Evolutionary conservation across 1,140 invertebrate genomes (phyloP).

Genomic region (Bicyclus anynana): DNA sequence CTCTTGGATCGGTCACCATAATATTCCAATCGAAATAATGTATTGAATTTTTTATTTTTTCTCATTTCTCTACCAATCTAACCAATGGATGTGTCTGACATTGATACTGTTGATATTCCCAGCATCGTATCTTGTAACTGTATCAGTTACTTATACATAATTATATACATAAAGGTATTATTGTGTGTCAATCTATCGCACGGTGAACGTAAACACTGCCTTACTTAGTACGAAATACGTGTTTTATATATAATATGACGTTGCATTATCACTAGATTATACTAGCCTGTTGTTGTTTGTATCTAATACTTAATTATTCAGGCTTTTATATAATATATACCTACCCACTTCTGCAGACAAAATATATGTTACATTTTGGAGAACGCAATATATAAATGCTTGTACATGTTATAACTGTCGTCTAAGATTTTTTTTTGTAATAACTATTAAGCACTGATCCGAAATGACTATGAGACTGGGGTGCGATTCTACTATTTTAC

Average conservation of each 20-base stretch:
- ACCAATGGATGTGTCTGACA: no score
- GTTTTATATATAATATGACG: constrained; percentile 14
- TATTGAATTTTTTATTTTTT: no score
- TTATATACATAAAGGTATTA: neutral
- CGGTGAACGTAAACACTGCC: constrained; percentile 42
- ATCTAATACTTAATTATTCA: constrained; percentile 11
- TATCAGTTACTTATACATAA: neutral
- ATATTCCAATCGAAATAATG: no score
- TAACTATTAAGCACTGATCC: no score
- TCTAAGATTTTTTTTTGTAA: no score
- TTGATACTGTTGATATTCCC: neutral
- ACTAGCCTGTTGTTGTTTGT: constrained; percentile 43
- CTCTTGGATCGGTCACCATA: no score
- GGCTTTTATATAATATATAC: neutral
- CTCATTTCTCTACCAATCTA: no score
- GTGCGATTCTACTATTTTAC: no score
- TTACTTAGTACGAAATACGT: constrained; percentile 37
- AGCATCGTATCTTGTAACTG: neutral
- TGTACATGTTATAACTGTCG: no score
- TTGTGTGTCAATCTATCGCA: constrained; percentile 6
- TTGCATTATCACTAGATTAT: constrained; percentile 31
- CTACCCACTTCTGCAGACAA: neutral
- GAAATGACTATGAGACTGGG: no score
- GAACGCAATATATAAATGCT: no score
- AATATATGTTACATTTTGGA: no score